These are phyloP conservation scores for Chrysomela aeneicollis DNA, from an alignment of 2,888 invertebrate genomes.

Conservation along the genomic window DNA sequence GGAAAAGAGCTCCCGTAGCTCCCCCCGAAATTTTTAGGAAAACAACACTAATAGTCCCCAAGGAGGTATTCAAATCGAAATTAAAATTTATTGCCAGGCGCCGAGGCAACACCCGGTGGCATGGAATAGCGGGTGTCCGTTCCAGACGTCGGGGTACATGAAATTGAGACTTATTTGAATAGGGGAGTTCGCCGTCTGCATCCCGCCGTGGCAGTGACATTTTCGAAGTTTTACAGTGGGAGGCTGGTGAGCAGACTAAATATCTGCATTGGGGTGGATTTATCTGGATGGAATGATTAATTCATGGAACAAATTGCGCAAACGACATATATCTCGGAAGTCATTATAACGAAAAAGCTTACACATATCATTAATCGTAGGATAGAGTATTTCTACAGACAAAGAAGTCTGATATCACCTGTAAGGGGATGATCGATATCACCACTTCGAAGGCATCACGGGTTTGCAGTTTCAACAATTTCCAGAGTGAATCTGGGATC, in stretches of 20 bases:
- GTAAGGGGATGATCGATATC: too few relatives aligned
- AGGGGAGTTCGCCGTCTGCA: constrained; percentile 33
- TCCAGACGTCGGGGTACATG: constrained; percentile 37
- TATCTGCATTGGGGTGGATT: not conserved
- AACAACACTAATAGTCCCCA: constrained; percentile 10
- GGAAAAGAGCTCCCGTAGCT: not conserved
- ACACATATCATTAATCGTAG: too few relatives aligned
- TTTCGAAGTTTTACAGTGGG: constrained; percentile 18
- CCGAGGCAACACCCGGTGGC: constrained; percentile 49
- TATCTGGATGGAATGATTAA: not conserved
- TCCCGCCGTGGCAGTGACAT: constrained; percentile 42
- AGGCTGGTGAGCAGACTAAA: not conserved
- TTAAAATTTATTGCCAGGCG: constrained; percentile 53
- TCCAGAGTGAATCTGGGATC: too few relatives aligned
- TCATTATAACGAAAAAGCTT: too few relatives aligned
- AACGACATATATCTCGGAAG: too few relatives aligned
- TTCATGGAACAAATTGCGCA: too few relatives aligned
- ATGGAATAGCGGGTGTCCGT: constrained; percentile 47
- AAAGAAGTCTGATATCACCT: too few relatives aligned
- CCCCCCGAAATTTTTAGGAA: not conserved
- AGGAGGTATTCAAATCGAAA: constrained; percentile 37
- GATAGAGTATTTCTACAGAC: too few relatives aligned
- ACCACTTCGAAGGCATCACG: too few relatives aligned
- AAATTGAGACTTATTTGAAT: constrained; percentile 44
- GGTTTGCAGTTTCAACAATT: too few relatives aligned